Evolutionary conservation across 2,888 invertebrate species (phyloP), one percentile per base, ranked within the genome.

Genomic region (Melipona bicolor): DNA sequence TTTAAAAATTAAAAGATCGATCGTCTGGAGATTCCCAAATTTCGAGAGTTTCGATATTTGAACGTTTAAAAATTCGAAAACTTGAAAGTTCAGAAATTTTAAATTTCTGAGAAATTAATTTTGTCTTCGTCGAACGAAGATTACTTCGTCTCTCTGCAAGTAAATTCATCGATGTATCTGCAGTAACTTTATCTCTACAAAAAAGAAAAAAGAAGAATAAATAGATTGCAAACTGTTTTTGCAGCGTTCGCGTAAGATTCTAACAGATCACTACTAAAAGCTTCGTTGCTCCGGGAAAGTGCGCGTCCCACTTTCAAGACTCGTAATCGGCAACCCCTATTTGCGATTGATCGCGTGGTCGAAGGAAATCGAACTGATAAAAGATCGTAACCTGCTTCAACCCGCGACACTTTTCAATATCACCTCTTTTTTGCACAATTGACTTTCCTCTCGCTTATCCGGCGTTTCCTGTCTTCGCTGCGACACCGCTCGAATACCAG

Each of bases 251-350:
- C 49, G 73, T 62, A 27, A 15, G 59, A 76, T 83, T 54, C 21
- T 27, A 73, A 76, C 24, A 36, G 71, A n/a, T 52, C 2, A 43
- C 36, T n/a, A 59, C 50, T 82, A 72, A 79, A 87, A 90, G 81
- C 87, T 90, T 87, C 79, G 87, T 88, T 81, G 79, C 80, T 52
- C 62, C 75, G 65, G 67, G 43, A 56, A 79, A 70, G 74, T 43
- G 68, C 59, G 65, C 74, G 74, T 59, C 64, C 62, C 43, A 81
- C 65, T 83, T 85, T 80, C 73, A 61, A 76, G 80, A 81, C 81
- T 72, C 84, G 83, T 85, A 90, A 89, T 24, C 21, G 54, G 54
- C 21, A 54, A 54, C 77, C 78, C 59, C 27, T n/a, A 56, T 82
- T 77, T 72, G 52, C 68, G 61, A 62, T 32, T 69, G 64, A 83